phyloP scores from a whole-genome alignment of 2,113 vertebrate species.

The Serinus canaria region DNA sequence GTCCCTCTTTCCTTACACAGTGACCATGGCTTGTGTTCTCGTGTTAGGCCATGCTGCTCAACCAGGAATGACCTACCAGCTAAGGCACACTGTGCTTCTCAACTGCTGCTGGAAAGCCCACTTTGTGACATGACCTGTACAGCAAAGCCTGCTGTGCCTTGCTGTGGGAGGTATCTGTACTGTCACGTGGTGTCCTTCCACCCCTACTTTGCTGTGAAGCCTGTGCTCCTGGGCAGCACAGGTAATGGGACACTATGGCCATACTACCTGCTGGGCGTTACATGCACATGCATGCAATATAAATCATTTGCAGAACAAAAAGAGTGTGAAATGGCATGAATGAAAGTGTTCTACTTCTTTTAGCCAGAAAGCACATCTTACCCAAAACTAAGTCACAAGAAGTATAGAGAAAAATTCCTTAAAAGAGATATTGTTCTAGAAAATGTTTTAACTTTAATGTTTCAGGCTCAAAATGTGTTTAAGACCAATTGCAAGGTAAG shows the following conservation, averaged over 20 bases:
- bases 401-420: not conserved
- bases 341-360: not conserved
- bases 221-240: not conserved
- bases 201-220: not conserved
- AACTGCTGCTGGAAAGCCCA: not conserved
- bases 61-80: no score
- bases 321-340: not conserved
- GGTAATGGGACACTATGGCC: not conserved
- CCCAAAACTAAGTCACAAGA: not conserved
- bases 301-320: not conserved
- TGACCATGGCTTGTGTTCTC: not conserved
- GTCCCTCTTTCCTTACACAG: accelerated
- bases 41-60: accelerated
- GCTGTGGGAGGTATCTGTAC: not conserved
- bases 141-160: not conserved
- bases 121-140: not conserved
- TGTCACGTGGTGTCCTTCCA: accelerated
- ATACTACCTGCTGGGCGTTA: not conserved
- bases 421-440: not conserved
- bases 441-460: not conserved
- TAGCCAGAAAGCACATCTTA: not conserved
- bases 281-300: not conserved
- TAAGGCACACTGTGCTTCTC: not conserved
- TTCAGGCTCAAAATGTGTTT: not conserved
- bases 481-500: not conserved